phyloP scores from a whole-genome alignment of 2,888 invertebrate species.

The Plusia festucae region DNA sequence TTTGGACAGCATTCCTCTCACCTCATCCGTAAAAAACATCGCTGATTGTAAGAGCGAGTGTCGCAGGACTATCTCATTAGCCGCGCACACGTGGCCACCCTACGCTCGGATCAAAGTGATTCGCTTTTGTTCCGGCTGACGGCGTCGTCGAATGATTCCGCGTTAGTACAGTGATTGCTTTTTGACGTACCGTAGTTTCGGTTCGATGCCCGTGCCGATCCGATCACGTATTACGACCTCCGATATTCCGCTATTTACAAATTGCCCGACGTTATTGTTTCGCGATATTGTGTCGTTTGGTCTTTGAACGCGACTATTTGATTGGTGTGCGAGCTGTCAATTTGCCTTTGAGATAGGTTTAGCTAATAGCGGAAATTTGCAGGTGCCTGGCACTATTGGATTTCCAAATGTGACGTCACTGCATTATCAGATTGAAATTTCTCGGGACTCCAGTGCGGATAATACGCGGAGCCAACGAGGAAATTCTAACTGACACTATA shows the following conservation, averaged over 20 bases:
- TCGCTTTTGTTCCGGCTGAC: conserved; percentile 83
- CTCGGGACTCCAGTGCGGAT: background rate
- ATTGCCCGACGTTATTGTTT: conserved; percentile 58
- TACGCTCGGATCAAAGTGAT: conserved; percentile 79
- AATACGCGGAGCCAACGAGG: background rate
- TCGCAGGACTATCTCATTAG: conserved; percentile 42
- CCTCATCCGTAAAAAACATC: conserved; percentile 34
- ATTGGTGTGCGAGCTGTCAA: conserved; percentile 36
- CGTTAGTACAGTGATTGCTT: conserved; percentile 82
- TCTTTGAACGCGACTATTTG: conserved; percentile 43
- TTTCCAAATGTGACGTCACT: conserved; percentile 8
- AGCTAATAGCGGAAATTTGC: conserved; percentile 12
- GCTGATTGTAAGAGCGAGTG: conserved; percentile 10
- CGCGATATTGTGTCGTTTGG: conserved; percentile 49
- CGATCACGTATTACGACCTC: conserved; percentile 57
- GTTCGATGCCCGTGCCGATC: conserved; percentile 59
- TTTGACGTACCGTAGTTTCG: conserved; percentile 72
- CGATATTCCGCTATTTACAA: conserved; percentile 59
- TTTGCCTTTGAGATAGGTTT: conserved; percentile 20
- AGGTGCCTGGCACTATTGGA: background rate
- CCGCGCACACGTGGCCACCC: conserved; percentile 57
- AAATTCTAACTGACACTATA: background rate
- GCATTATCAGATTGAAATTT: conserved; percentile 8
- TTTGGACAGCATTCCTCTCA: conserved; percentile 33
- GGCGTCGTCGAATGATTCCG: conserved; percentile 77